phyloP scores from a whole-genome alignment of 2,888 invertebrate species.

The Sesamia inferens region DNA sequence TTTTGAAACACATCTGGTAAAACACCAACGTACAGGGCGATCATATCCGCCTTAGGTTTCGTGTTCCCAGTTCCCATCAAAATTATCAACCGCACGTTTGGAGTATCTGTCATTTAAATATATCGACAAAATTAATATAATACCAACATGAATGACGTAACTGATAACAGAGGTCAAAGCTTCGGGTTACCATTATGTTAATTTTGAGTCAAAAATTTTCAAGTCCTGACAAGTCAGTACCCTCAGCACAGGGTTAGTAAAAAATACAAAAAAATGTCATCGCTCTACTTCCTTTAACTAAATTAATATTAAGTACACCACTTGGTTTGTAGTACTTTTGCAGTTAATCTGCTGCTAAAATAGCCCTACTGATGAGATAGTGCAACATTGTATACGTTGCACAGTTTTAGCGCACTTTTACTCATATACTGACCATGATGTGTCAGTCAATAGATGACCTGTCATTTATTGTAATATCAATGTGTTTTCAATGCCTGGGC shows the following conservation, averaged over 20 bases:
- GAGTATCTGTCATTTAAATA: constrained; percentile 23
- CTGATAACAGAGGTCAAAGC: constrained; percentile 31
- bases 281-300: not conserved
- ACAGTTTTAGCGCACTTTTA: not conserved
- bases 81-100: constrained; percentile 27
- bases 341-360: too few relatives aligned
- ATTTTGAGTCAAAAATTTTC: not conserved
- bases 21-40: not conserved
- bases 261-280: too few relatives aligned
- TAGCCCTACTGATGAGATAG: not conserved
- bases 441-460: not conserved
- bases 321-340: too few relatives aligned
- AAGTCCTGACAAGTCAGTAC: not conserved
- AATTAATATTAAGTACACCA: not conserved
- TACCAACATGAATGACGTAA: constrained; percentile 18
- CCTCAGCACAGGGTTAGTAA: too few relatives aligned
- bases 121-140: not conserved
- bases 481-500: not conserved
- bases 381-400: not conserved
- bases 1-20: not conserved
- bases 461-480: not conserved
- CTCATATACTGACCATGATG: not conserved
- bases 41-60: constrained; percentile 18
- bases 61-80: constrained; percentile 29
- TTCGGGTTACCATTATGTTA: not conserved